Base-by-base conservation (phyloP, 2,113 vertebrate genomes). In the Eonycteris spelaea region DNA sequence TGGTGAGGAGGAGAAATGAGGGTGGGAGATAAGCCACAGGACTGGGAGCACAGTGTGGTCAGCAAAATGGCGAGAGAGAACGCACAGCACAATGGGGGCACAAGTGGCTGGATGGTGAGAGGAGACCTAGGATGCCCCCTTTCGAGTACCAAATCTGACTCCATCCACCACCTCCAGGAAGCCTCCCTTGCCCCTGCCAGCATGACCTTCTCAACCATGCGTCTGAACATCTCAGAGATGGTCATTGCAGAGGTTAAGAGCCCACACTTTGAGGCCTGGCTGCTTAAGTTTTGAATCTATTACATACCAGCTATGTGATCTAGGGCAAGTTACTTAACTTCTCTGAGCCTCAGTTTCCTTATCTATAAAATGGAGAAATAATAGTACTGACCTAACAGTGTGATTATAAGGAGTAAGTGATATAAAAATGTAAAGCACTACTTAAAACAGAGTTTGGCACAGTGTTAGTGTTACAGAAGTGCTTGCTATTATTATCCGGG, bases 311-410 rank as follows among this genome's bases (percentile, higher is more conserved):
- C 83, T 75, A 21, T 84, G 61, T 55, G 80, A 73, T 51, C 35
- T 86, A 88, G 30, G 53, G n/a, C 22, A 94, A 78, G 30, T 70
- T 43, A 12, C 35, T 93, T 86, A 86, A 61, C 51, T 18, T 93
- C 74, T 80, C 87, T 68, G 75, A 80, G 45, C 26, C 55, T 90
- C 30, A 8, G 14, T 77, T 61, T 53, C 35, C 59, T 77, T 40
- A 26, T 57, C 48, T 67, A 3, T 92, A 68, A 91, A 71, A 68
- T 18, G 15, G 53, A 90, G 28, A 55, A 65, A 38, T 85, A 88
- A 67, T 55, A 61, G 22, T 19, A 48, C 33, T 22, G 45, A 67
- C 40, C 35, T 68, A 43, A 33, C 45, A 43, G 40, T 61, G 57
- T 71, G 80, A 35, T 55, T 74, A 53, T 53, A 79, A 67, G 3